Evolutionary conservation across 2,113 vertebrate genomes (phyloP).

Genomic region (Toxostoma redivivum): DNA sequence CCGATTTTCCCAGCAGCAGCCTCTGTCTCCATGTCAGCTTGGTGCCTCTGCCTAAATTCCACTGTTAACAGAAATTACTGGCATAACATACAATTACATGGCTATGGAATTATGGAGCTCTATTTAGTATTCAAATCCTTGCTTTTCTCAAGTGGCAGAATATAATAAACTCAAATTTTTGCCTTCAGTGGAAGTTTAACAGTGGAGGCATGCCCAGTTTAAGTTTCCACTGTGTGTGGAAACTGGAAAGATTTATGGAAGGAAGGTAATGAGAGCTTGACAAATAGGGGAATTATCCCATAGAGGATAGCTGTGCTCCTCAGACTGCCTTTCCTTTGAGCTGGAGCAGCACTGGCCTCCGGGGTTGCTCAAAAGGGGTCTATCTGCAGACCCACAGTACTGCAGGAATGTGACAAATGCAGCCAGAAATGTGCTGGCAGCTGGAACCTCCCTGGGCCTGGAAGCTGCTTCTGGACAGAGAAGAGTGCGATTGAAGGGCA

Average conservation of each 20-base stretch:
- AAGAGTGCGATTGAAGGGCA: background rate
- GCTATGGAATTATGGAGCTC: background rate
- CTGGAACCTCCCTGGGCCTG: background rate
- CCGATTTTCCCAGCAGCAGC: background rate
- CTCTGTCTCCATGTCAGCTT: background rate
- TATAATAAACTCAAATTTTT: background rate
- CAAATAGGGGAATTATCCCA: background rate
- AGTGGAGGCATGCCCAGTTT: background rate
- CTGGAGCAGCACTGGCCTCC: background rate
- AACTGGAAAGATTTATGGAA: slow-evolving; percentile 34
- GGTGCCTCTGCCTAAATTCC: background rate
- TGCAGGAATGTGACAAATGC: background rate
- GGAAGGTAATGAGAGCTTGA: background rate
- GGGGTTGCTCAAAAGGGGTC: background rate
- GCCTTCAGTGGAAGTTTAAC: background rate
- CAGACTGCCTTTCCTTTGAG: background rate
- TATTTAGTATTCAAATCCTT: background rate
- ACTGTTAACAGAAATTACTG: background rate
- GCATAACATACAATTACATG: background rate
- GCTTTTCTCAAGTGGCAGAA: background rate
- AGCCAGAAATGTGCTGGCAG: background rate
- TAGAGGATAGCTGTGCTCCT: background rate
- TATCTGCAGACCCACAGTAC: background rate
- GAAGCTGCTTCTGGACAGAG: background rate
- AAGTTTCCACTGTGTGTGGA: background rate